Evolutionary conservation across 2,797 vertebrate species (phyloP), one percentile per base, ranked within the genome.

Genomic region (Fratercula arctica): DNA sequence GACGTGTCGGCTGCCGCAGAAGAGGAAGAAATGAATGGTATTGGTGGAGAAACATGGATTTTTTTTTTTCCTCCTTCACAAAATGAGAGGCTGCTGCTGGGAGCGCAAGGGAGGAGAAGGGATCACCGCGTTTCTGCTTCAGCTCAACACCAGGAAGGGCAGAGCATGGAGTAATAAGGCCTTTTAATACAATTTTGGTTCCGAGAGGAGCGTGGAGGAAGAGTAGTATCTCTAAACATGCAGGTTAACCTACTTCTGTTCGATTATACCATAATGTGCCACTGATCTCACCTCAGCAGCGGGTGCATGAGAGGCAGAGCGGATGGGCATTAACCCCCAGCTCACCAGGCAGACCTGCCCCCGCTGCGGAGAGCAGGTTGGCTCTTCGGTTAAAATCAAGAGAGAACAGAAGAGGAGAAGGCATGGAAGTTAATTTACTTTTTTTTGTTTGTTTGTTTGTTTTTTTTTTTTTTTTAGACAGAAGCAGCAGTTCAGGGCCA

Each of bases 31-130:
- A 60, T 3, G 1, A 79, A 70, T 60, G 56, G 78, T 41, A 46
- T 46, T 84, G 75, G 59, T 7, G 26, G 59, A 85, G 56, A 54
- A 96, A 78, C 6, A 1, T 7, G 45, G 26, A 50, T 33, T 69
- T 54, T 54, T 68, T 61, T 51, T 69, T 54, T 82, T 25, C 35
- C 61, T 69, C 41, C n/a, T 77, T 87, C 63, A 73, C 66, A 76
- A 90, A 89, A 87, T 39, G 48, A 94, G 57, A 89, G 89, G 68
- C 43, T 85, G 68, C 85, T 60, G 41, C 75, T 95, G 59, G 67
- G 51, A 93, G 48, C 0, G 0, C 39, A 35, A 23, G 13, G 54
- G 35, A 87, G 31, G 31, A 76, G n/a, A 60, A 90, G 39, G 67
- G 46, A 28, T 85, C 56, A 10, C 73, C 0, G 1, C 1, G 0